A percentile compares a stretch with the other conserved stretches of the same genome.
phyloP scores from a whole-genome alignment of 2,888 invertebrate species.

The Phortica okadai region DNA sequence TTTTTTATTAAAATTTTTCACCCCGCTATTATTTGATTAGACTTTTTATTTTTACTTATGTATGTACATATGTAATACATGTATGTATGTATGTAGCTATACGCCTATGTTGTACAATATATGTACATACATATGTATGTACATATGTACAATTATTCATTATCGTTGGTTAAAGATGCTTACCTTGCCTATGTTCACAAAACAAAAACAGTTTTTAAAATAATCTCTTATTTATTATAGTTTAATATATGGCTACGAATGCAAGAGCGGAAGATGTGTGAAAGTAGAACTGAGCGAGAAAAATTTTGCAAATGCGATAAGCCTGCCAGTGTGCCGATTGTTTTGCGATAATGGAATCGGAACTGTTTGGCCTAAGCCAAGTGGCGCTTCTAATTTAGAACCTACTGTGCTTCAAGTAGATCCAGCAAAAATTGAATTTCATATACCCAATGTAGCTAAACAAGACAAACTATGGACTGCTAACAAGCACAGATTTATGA shows the following conservation, averaged over 20 bases:
- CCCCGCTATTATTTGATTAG: neutral
- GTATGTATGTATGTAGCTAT: no score
- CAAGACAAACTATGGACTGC: constrained; percentile 66
- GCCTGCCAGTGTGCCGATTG: constrained; percentile 77
- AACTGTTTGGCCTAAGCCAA: constrained; percentile 77
- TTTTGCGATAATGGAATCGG: constrained; percentile 78
- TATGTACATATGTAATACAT: no score
- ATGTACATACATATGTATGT: neutral
- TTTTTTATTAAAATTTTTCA: neutral
- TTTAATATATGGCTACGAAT: constrained; percentile 74
- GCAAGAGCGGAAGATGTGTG: constrained; percentile 65
- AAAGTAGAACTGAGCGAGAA: constrained; percentile 71
- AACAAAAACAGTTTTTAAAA: no score
- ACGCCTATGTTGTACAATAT: neutral
- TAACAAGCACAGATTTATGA: constrained; percentile 75
- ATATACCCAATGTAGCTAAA: constrained; percentile 60
- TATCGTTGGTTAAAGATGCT: no score
- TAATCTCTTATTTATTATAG: neutral
- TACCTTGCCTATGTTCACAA: no score
- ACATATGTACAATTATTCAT: neutral
- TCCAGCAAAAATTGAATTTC: constrained; percentile 72
- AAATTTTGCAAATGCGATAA: constrained; percentile 72
- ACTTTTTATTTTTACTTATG: no score
- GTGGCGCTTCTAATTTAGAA: constrained; percentile 76
- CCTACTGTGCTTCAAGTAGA: constrained; percentile 76